Percentiles rank a stretch among this genome's conserved stretches.
Conservation (phyloP, 2,113 vertebrate species). For the Bubo scandiacus region DNA sequence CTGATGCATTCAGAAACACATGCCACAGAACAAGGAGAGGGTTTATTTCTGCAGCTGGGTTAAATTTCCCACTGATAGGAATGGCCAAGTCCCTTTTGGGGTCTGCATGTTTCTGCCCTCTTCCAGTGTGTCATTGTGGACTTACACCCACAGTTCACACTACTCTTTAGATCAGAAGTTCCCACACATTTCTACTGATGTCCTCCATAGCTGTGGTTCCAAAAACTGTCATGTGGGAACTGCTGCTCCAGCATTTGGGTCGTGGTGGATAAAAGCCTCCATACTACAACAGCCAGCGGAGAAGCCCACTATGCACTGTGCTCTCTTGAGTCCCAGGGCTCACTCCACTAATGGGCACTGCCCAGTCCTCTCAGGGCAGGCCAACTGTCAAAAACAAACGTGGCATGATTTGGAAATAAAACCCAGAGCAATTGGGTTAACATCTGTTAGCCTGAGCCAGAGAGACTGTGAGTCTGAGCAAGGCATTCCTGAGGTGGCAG, state of each 20-base stretch:
- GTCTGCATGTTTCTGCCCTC: not conserved
- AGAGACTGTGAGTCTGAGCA: not conserved
- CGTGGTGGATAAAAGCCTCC: not conserved
- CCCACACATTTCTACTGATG: not conserved
- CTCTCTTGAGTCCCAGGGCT: not conserved
- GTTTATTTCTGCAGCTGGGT: not conserved
- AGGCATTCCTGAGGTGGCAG: not conserved
- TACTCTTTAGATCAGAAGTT: not conserved
- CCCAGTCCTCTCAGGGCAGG: not conserved
- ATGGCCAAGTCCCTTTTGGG: not conserved
- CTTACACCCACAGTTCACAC: rapidly evolving
- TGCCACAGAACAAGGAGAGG: not conserved
- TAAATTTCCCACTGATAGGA: not conserved
- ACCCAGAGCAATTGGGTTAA: not conserved
- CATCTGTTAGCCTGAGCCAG: not conserved
- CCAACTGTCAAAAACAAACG: rapidly evolving
- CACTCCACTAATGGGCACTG: rapidly evolving
- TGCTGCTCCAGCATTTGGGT: not conserved
- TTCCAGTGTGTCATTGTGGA: rapidly evolving
- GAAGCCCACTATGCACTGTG: not conserved
- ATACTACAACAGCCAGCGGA: not conserved
- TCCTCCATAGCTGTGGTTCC: not conserved
- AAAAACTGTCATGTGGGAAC: not conserved
- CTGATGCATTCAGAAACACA: not conserved
- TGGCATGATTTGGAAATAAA: not conserved